phyloP scores from a whole-genome alignment of 2,797 vertebrate genomes.

The Microctenopoma stevenorrisi region DNA sequence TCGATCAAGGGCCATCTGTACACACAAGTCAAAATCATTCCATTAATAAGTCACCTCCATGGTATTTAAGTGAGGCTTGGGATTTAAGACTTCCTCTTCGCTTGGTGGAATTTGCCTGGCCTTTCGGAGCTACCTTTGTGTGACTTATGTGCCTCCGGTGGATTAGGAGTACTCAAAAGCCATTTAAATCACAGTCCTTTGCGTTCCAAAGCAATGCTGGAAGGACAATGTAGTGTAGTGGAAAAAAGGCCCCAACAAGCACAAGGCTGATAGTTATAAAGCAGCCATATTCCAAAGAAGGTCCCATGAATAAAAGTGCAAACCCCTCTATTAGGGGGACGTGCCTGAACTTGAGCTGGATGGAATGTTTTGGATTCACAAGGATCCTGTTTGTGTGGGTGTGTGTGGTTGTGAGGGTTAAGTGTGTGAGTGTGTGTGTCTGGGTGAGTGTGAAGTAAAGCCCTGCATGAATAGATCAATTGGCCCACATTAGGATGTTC shows the following conservation, averaged over 20 bases:
- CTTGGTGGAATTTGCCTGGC: constrained; percentile 72
- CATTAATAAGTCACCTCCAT: constrained; percentile 78
- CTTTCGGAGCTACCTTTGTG: constrained; percentile 79
- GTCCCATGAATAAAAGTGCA: constrained; percentile 82
- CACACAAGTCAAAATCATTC: constrained; percentile 72
- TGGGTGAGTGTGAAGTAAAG: constrained; percentile 18
- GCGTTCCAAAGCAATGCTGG: constrained; percentile 67
- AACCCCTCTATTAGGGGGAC: constrained; percentile 84
- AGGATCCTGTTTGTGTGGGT: constrained; percentile 68
- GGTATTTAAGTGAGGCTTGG: constrained; percentile 72
- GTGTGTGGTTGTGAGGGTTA: constrained; percentile 42
- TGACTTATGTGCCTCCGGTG: constrained; percentile 81
- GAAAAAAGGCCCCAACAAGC: constrained; percentile 57
- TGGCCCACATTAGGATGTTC: constrained; percentile 51
- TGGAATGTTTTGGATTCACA: constrained; percentile 84
- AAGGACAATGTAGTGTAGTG: constrained; percentile 72
- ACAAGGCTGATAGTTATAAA: constrained; percentile 75
- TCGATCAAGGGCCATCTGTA: constrained; percentile 62
- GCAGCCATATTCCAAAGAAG: constrained; percentile 78
- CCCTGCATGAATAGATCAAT: constrained; percentile 59
- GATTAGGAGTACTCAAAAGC: constrained; percentile 78
- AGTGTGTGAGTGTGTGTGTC: constrained; percentile 30
- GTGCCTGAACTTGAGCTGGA: constrained; percentile 83
- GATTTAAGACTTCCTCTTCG: constrained; percentile 81
- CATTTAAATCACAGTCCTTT: constrained; percentile 79